Evolutionary conservation across 2,797 vertebrate species (phyloP), one percentile per base, ranked within the genome.

Genomic region (Trematomus bernacchii): DNA sequence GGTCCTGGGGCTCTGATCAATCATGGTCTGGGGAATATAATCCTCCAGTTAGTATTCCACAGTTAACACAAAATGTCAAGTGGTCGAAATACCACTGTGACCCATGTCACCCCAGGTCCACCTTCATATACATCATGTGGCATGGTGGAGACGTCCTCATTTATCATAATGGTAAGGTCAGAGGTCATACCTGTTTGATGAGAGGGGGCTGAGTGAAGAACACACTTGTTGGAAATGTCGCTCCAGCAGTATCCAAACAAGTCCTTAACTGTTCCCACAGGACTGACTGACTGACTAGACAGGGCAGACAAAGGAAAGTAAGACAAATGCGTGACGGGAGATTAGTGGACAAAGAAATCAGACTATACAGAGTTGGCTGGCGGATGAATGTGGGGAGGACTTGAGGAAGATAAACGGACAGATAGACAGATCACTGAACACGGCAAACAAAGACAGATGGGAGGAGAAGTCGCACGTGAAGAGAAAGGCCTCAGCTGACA

Each of bases 371-470:
- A 75, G 51, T 47, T 57, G 79, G 76, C 61, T 52, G 70, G 46
- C 65, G 69, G 83, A 88, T 81, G 90, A 87, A 85, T 78, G 78
- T 48, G 79, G 66, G 85, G 79, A 83, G 70, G 81, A 77, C 82
- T 75, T 76, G 81, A 84, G 85, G 82, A 89, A 92, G 93, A 93
- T 89, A 85, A 93, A 94, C 92, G 82, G 89, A 87, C 87, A 90
- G 92, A 92, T 89, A 80, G 91, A 93, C 91, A 92, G 91, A 93
- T 92, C 84, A 88, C 81, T 87, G 91, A 88, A 81, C 88, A 85
- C 76, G 46, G 85, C 87, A 91, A 94, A 93, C 87, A 87, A 88
- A 92, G 93, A 94, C 90, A 91, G 90, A 95, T 90, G 77, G 82
- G 76, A 15, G 33, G 54, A 77, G 88, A 89, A 86, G 75, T 63